Percentiles rank a stretch among this genome's conserved stretches.
phyloP scores from a whole-genome alignment of 2,797 vertebrate genomes.

The Periparus ater region DNA sequence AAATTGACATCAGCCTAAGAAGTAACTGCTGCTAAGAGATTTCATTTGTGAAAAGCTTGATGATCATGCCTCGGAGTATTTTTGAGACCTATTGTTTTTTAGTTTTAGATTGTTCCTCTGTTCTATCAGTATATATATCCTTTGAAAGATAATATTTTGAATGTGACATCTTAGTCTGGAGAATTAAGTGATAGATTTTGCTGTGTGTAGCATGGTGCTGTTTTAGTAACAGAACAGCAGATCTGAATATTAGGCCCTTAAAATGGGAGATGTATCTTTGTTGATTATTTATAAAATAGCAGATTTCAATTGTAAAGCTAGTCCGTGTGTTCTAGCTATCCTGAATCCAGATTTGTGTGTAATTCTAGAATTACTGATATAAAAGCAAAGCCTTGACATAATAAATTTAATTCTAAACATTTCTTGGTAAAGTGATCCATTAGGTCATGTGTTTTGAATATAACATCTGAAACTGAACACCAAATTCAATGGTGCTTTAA shows the following conservation, averaged over 20 bases:
- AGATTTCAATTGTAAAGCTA: neutral
- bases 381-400: neutral
- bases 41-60: fast-evolving
- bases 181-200: neutral
- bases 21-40: neutral
- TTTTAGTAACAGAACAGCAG: neutral
- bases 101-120: neutral
- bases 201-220: neutral
- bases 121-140: neutral
- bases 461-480: constrained; percentile 33
- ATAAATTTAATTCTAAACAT: neutral
- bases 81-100: neutral
- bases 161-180: neutral
- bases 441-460: constrained; percentile 1
- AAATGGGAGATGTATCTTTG: neutral
- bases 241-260: neutral
- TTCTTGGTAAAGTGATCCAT: neutral
- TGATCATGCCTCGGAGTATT: neutral
- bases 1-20: neutral
- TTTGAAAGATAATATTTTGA: neutral
- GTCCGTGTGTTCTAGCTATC: neutral
- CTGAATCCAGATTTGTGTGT: neutral
- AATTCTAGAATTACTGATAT: neutral
- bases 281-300: neutral
- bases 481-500: constrained; percentile 4